Evolutionary conservation across 2,113 vertebrate species (phyloP).

Genomic region (Proteles cristata): DNA sequence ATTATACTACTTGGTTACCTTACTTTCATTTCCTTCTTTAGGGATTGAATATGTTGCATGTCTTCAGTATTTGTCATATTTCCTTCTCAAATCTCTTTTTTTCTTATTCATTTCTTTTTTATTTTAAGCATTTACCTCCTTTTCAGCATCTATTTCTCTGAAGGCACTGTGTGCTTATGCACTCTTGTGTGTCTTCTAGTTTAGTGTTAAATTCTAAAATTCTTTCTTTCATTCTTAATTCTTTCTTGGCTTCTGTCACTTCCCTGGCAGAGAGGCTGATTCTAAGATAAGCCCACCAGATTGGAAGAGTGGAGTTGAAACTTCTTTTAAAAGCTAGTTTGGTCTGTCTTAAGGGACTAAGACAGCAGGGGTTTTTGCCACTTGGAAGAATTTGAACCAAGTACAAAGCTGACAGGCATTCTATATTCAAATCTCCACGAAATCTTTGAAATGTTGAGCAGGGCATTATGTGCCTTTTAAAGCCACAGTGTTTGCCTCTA

Average conservation of each 20-base stretch:
- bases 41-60: not conserved
- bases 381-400: not conserved
- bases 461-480: constrained; percentile 17
- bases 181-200: not conserved
- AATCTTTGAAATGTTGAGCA: constrained; percentile 6
- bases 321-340: not conserved
- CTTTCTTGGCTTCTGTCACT: not conserved
- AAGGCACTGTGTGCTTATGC: not conserved
- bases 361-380: not conserved
- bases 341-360: not conserved
- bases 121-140: not conserved
- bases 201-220: constrained; percentile 15
- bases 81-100: not conserved
- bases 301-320: not conserved
- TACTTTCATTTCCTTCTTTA: not conserved
- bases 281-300: not conserved
- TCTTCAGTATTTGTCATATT: not conserved
- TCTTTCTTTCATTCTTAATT: not conserved
- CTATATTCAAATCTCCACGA: constrained; percentile 17
- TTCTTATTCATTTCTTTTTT: not conserved
- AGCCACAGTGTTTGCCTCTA: constrained; percentile 31
- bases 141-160: not conserved
- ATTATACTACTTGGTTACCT: not conserved
- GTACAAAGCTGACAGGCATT: not conserved
- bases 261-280: not conserved